Base-by-base conservation (phyloP, 2,888 invertebrate genomes). In the Euplagia quadripunctaria region DNA sequence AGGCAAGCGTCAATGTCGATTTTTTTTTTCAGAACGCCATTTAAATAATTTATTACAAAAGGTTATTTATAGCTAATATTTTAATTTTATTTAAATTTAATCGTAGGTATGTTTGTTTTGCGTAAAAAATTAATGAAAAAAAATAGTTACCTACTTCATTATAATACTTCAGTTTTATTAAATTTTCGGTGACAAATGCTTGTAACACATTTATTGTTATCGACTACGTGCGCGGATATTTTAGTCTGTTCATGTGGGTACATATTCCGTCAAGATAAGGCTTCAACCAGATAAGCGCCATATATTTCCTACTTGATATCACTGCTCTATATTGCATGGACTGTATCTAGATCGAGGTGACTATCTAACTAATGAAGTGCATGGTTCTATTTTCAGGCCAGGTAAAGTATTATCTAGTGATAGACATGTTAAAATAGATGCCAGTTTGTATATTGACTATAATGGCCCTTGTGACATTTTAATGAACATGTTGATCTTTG, bases 211-310 rank as follows among this genome's bases (percentile, higher is more conserved):
- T 9, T 2, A 51, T 17, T 66, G 16, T 58, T 51, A 16, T 49
- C 11, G 17, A 31, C 65, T 9, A 11, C 9, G 42, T 52, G 16
- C 12, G 41, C 49, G 73, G 68, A 73, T n/a, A 42, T 49, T 43
- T 42, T 31, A 31, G 55, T 64, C 42, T 66, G 64, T 31, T 51
- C 65, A 69, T 76, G 63, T 69, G 68, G 72, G 73, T 71, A 74
- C 75, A 71, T 72, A 83, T 31, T 61, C 3, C 66, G 72, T 76
- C 77, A 79, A 51, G 78, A 82, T 82, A 79, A 72, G 17, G 72
- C 72, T 68, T 71, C 55, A 78, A 74, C 70, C 75, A 74, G 84
- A 76, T 82, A 83, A 78, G 71, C 72, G 51, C 55, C 41, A 74
- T 64, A 73, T 72, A 68, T 68, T 73, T 79, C 71, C 73, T 46